Conservation (phyloP, 2,888 invertebrate genomes). For the Xestia rhomboidea region DNA sequence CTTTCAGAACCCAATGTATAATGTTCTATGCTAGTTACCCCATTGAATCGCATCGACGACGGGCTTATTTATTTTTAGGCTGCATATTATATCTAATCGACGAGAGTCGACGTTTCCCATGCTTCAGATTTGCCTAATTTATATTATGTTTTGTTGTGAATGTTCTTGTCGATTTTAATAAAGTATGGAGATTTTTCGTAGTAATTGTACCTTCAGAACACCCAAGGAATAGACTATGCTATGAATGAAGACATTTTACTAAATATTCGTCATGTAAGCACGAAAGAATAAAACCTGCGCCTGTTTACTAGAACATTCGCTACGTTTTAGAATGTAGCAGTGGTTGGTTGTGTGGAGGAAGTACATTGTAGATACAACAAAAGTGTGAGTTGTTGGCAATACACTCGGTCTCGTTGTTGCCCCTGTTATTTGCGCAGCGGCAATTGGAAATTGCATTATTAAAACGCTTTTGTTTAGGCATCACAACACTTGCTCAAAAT, state of each 20-base stretch:
- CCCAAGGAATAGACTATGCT: background rate
- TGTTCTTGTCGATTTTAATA: background rate
- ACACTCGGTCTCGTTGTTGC: conserved; percentile 77
- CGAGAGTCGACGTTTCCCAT: too few species aligned
- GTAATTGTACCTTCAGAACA: background rate
- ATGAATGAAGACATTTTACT: background rate
- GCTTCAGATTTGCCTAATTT: too few species aligned
- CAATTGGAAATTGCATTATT: conserved; percentile 91
- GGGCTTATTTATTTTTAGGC: background rate
- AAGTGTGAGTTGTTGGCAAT: conserved; percentile 76
- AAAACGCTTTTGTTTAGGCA: conserved; percentile 89
- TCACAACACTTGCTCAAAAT: conserved; percentile 84
- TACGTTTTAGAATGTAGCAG: conserved; percentile 50
- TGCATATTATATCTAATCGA: background rate
- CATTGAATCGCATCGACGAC: background rate
- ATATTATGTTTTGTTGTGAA: background rate
- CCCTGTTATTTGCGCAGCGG: conserved; percentile 88
- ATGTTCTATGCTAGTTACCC: background rate
- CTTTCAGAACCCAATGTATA: background rate
- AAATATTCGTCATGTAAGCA: background rate
- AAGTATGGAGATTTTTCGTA: background rate
- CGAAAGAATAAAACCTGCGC: background rate
- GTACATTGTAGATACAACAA: conserved; percentile 69
- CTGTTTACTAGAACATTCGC: conserved; percentile 37
- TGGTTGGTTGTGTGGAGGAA: conserved; percentile 41